Evolutionary conservation across 2,797 vertebrate genomes (phyloP).

Genomic region (Pseudochromis fuscus): DNA sequence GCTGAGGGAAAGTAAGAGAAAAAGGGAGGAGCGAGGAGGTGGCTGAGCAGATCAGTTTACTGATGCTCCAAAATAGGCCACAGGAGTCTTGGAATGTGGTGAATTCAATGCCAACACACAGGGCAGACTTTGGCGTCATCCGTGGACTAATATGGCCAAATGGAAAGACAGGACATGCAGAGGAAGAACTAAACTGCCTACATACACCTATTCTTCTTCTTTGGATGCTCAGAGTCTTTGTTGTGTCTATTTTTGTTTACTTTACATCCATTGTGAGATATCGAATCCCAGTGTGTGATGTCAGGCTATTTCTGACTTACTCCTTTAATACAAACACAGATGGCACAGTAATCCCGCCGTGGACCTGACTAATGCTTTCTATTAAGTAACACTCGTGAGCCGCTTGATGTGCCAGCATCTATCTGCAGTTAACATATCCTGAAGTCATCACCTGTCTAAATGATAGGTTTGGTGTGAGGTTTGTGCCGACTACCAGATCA

Average conservation of each 20-base stretch:
- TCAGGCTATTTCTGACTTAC: neutral
- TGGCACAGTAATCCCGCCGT: conserved; percentile 5
- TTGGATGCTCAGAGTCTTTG: conserved; percentile 36
- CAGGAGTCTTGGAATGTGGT: conserved; percentile 85
- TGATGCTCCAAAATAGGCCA: conserved; percentile 82
- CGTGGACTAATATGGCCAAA: conserved; percentile 85
- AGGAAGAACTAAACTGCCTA: conserved; percentile 33
- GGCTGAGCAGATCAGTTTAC: conserved; percentile 73
- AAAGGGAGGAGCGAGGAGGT: conserved; percentile 79
- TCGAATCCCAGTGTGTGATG: conserved; percentile 17
- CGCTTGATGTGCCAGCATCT: conserved; percentile 24
- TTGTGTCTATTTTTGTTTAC: conserved; percentile 46
- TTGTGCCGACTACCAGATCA: conserved; percentile 18
- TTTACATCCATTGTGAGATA: conserved; percentile 20
- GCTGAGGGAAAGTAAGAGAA: conserved; percentile 79
- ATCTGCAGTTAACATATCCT: conserved; percentile 58
- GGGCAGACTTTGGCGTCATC: conserved; percentile 75
- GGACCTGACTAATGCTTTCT: conserved; percentile 21
- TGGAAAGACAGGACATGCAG: conserved; percentile 33
- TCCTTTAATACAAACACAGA: conserved; percentile 13
- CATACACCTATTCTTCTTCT: conserved; percentile 10
- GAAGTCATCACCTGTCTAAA: conserved; percentile 69
- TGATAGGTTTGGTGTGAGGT: conserved; percentile 49
- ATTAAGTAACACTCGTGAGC: conserved; percentile 39
- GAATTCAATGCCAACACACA: conserved; percentile 83